Percentiles rank a stretch among this genome's conserved stretches.
Conservation (phyloP, 1,140 invertebrate species). For the Aradophagus sp. region DNA sequence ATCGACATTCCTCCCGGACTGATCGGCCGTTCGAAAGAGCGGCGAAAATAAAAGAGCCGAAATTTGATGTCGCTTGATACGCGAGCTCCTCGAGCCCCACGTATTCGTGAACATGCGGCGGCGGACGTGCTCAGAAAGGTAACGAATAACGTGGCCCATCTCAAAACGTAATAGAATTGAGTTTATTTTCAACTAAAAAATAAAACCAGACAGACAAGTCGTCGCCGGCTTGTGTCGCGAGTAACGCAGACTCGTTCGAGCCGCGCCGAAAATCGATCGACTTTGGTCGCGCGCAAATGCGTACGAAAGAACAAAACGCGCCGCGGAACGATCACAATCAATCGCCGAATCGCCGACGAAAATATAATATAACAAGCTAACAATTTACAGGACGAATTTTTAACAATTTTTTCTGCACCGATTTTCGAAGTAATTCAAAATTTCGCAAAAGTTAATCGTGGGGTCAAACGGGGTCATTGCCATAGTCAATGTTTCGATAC, state of each 20-base stretch:
- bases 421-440: too few species aligned
- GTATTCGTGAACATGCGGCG: background rate
- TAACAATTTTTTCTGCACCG: too few species aligned
- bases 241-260: slow-evolving; percentile 20
- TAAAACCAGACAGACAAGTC: slow-evolving; percentile 6
- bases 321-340: too few species aligned
- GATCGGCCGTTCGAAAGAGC: too few species aligned
- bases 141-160: slow-evolving; percentile 11
- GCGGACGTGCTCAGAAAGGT: slow-evolving; percentile 23
- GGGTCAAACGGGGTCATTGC: too few species aligned
- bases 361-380: too few species aligned
- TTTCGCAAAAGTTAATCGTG: too few species aligned
- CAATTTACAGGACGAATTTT: too few species aligned
- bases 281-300: too few species aligned
- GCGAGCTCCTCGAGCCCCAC: slow-evolving; percentile 7
- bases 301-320: too few species aligned
- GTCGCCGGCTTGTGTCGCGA: slow-evolving; percentile 5
- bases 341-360: too few species aligned
- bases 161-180: slow-evolving; percentile 42
- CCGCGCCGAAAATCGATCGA: slow-evolving; percentile 21
- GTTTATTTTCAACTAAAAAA: slow-evolving; percentile 44
- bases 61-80: slow-evolving; percentile 27
- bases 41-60: slow-evolving; percentile 13
- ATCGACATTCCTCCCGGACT: slow-evolving; percentile 1
- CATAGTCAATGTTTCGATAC: too few species aligned